These are phyloP conservation scores for Pteromalus puparum DNA, from an alignment of 1,140 invertebrate species.

Conservation along the genomic window DNA sequence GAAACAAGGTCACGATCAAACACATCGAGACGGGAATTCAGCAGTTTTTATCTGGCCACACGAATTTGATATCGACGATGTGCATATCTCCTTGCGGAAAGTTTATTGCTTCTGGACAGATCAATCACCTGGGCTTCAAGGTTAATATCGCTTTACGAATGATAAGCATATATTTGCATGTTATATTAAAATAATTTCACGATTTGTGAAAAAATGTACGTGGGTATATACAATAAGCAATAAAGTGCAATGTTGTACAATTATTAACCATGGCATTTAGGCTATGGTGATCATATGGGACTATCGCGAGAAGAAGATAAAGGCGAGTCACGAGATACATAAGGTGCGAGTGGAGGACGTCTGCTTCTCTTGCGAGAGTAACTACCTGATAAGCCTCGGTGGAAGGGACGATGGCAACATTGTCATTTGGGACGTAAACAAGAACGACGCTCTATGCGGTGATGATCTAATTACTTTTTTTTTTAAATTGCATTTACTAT, in stretches of 20 bases:
- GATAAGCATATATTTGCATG: neutral
- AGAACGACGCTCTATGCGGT: slow-evolving; percentile 81
- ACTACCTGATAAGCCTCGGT: slow-evolving; percentile 89
- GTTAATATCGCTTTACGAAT: slow-evolving; percentile 67
- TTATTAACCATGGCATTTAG: slow-evolving; percentile 64
- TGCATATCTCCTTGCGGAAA: slow-evolving; percentile 86
- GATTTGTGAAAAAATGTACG: too few relatives aligned
- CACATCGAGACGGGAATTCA: slow-evolving; percentile 84
- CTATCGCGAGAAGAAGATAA: slow-evolving; percentile 79
- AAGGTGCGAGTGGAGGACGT: slow-evolving; percentile 90
- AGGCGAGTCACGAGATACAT: slow-evolving; percentile 86
- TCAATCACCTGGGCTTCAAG: slow-evolving; percentile 93
- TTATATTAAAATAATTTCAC: too few relatives aligned
- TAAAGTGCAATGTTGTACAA: too few relatives aligned
- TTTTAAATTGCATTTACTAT: neutral
- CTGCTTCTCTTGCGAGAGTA: slow-evolving; percentile 87
- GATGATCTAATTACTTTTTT: slow-evolving; percentile 42
- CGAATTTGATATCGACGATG: slow-evolving; percentile 88
- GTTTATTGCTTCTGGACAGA: slow-evolving; percentile 91
- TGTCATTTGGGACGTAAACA: slow-evolving; percentile 83
- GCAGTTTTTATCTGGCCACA: slow-evolving; percentile 87
- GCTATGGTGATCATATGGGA: slow-evolving; percentile 92
- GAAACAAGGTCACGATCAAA: slow-evolving; percentile 88
- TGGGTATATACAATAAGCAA: too few relatives aligned
- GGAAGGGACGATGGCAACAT: slow-evolving; percentile 92